These are phyloP conservation scores for Tapirus terrestris DNA, from an alignment of 2,113 vertebrate genomes.

Conservation along the genomic window DNA sequence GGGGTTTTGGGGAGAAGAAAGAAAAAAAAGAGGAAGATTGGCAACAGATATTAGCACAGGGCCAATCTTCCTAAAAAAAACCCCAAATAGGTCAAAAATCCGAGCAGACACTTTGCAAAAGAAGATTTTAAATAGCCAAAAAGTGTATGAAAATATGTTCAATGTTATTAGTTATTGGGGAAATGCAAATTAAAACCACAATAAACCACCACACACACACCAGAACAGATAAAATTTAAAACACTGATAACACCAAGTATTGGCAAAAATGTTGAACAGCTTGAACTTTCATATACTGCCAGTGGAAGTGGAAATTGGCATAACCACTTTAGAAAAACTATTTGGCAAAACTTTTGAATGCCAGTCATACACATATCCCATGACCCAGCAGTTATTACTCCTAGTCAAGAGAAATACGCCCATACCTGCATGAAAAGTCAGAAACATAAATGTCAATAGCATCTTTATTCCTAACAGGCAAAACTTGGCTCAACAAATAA, in stretches of 20 bases:
- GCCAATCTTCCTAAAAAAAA: too few species aligned
- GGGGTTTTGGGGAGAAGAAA: too few species aligned
- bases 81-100: neutral
- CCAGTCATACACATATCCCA: neutral
- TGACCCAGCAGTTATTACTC: neutral
- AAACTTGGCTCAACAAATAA: neutral
- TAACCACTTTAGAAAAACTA: neutral
- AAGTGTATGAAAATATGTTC: neutral
- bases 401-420: neutral
- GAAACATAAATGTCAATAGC: neutral
- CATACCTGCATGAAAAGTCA: neutral
- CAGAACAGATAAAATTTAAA: neutral
- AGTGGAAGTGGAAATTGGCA: neutral
- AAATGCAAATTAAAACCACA: constrained; percentile 17
- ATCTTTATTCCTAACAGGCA: neutral
- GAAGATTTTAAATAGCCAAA: neutral
- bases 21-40: too few species aligned
- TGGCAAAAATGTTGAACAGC: neutral
- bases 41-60: too few species aligned
- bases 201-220: neutral
- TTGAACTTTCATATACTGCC: neutral
- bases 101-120: neutral
- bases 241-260: neutral
- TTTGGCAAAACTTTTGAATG: neutral
- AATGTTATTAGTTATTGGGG: neutral